phyloP scores from a whole-genome alignment of 2,888 invertebrate species.

The Luperina testacea region DNA sequence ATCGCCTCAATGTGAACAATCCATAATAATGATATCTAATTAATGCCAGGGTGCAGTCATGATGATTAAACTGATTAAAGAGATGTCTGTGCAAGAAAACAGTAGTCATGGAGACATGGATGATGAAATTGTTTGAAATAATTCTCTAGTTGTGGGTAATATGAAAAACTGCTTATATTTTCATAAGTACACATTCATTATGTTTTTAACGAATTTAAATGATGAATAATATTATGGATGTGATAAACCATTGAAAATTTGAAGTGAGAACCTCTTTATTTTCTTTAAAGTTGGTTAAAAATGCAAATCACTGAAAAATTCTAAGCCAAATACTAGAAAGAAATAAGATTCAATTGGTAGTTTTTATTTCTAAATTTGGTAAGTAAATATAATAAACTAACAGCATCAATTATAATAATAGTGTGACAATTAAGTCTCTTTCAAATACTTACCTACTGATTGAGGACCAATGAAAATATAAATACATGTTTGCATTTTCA shows the following conservation, averaged over 20 bases:
- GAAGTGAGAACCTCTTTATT: not conserved
- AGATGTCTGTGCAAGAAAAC: constrained; percentile 21
- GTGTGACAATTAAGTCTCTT: not conserved
- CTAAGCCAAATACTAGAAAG: not conserved
- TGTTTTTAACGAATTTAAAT: not conserved
- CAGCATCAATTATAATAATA: no score
- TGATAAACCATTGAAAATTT: not conserved
- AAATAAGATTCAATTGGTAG: not conserved
- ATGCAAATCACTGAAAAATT: not conserved
- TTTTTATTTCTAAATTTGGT: not conserved
- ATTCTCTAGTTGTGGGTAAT: not conserved
- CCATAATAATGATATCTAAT: constrained; percentile 7
- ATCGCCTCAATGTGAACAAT: not conserved
- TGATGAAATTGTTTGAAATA: constrained; percentile 41
- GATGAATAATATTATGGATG: not conserved
- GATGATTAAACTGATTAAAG: not conserved
- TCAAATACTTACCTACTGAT: not conserved
- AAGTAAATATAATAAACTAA: not conserved
- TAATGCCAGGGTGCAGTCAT: constrained; percentile 5
- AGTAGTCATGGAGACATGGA: constrained; percentile 8
- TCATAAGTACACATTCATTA: no score
- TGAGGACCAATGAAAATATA: not conserved
- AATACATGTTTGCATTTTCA: not conserved
- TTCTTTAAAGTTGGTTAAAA: not conserved
- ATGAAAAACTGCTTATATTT: no score